Evolutionary conservation across 1,140 invertebrate genomes (phyloP), one percentile per base, ranked within the genome.

Genomic region (Calliopsis andreniformis): DNA sequence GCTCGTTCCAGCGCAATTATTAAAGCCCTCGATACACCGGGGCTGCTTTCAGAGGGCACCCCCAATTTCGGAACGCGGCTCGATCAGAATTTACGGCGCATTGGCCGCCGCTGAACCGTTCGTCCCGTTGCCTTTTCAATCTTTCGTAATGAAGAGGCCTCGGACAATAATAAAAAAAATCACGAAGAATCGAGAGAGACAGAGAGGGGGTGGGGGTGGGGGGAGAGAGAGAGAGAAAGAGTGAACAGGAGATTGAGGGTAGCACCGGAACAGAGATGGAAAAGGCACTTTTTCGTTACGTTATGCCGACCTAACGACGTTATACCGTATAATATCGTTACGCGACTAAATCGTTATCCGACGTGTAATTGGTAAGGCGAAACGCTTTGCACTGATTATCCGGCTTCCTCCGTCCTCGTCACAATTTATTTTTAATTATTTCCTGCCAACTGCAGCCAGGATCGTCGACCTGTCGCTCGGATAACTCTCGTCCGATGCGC

Each of bases 341-440:
- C 56, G 4, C 42, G 63, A 39, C 49, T 47, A 45, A 77, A 78
- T 82, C 79, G 62, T 82, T 79, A 25, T 39, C 58, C 69, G 76
- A 58, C 79, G 56, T 83, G 64, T 83, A 79, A 83, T 83, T 83
- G 82, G 53, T 72, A 83, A 79, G 76, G 66, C 69, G 70, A 83
- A 83, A 79, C 80, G 61, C 53, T 83, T 82, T 79, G 69, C 80
- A 43, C 80, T 71, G 82, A 83, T 79, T 79, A 83, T 82, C 49
- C 69, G 47, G 63, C 25, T 42, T 43, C 47, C 43, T 30, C 32
- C 49, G 39, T 20, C 47, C 43, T 39, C 4, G 35, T 63, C 55
- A 61, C 61, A 56, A 83, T 83, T 79, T 76, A 83, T 83, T 83
- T 83, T 79, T 83, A 82, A 83, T 83, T 83, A 83, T 83, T 83